Evolutionary conservation across 2,113 vertebrate species (phyloP).

Genomic region (Entomyzon cyanotis): DNA sequence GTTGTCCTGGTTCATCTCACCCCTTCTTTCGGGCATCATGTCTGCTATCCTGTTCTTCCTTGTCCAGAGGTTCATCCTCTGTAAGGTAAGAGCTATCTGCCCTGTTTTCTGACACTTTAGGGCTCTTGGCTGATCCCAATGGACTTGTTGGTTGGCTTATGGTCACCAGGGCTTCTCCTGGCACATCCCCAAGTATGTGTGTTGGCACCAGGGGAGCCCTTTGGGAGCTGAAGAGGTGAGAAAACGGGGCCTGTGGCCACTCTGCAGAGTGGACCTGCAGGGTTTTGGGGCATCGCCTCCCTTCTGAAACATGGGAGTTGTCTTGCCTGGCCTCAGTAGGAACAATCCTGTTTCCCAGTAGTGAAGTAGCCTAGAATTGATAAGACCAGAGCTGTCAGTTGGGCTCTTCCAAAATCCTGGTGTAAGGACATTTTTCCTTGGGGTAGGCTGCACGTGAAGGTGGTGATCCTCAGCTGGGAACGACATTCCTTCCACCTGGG

Average conservation of each 20-base stretch:
- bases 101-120: rapidly evolving
- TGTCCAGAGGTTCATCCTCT: conserved; percentile 87
- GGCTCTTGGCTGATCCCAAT: not conserved
- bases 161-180: not conserved
- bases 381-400: not conserved
- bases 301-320: not conserved
- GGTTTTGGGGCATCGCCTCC: not conserved
- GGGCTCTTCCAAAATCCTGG: not conserved
- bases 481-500: not conserved
- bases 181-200: not conserved
- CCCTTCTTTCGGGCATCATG: conserved; percentile 93
- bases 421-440: not conserved
- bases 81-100: conserved; percentile 77
- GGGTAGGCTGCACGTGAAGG: not conserved
- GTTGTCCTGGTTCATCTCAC: conserved; percentile 95
- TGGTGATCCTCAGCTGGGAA: not conserved
- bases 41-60: conserved; percentile 92
- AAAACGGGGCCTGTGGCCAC: not conserved
- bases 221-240: not conserved
- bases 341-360: not conserved
- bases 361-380: not conserved
- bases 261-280: not conserved
- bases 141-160: not conserved
- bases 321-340: not conserved
- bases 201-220: not conserved